phyloP scores from a whole-genome alignment of 1,140 invertebrate species.

The Lepidurus packardi region DNA sequence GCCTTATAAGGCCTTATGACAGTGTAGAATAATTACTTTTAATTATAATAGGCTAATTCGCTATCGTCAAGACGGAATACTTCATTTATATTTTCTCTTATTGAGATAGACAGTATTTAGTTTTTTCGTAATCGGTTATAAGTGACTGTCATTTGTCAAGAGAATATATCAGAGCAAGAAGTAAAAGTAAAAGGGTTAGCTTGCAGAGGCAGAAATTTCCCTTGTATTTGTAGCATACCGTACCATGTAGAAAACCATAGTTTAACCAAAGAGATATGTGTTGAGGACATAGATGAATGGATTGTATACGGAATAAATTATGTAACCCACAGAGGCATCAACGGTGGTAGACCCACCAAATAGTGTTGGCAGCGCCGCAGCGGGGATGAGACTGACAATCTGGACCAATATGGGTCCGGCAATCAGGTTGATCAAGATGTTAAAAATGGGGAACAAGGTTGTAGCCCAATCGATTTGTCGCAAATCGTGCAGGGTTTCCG shows the following conservation, averaged over 20 bases:
- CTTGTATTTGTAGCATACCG: not conserved
- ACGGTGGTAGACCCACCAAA: not conserved
- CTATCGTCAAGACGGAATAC: too few species aligned
- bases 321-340: not conserved
- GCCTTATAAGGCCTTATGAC: too few species aligned
- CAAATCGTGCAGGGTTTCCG: not conserved
- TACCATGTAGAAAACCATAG: not conserved
- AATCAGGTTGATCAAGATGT: not conserved
- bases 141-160: too few species aligned
- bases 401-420: not conserved
- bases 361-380: not conserved
- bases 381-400: not conserved
- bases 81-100: too few species aligned
- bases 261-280: slow-evolving; percentile 15
- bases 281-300: not conserved
- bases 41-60: too few species aligned
- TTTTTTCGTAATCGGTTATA: too few species aligned
- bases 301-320: not conserved
- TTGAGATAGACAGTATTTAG: too few species aligned
- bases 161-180: too few species aligned
- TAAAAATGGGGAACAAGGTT: not conserved
- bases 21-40: too few species aligned
- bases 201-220: not conserved
- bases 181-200: not conserved
- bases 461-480: slow-evolving; percentile 13